Conservation (phyloP, 2,113 vertebrate species). For the Chascanopsetta lugubris region DNA sequence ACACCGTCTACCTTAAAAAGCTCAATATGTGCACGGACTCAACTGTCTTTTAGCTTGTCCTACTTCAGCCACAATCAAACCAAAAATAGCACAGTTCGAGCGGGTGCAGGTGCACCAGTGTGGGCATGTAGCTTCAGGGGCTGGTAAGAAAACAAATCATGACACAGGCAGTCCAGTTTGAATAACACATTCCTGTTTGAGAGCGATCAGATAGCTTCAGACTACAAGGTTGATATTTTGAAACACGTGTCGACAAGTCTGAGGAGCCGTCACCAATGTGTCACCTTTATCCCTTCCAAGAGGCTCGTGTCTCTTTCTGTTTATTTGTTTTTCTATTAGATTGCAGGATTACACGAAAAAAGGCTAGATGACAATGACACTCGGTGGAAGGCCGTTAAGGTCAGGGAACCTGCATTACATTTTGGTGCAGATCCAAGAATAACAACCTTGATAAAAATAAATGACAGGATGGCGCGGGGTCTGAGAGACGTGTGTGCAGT, state of each 20-base stretch:
- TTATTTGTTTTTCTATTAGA: too few species aligned
- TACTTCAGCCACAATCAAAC: constrained; percentile 21
- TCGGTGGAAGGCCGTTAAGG: too few species aligned
- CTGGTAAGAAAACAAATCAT: constrained; percentile 8
- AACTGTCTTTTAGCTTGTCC: constrained; percentile 1
- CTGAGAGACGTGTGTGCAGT: too few species aligned
- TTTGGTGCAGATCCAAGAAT: too few species aligned
- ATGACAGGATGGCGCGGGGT: too few species aligned
- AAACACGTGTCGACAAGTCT: constrained; percentile 3
- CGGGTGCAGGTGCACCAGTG: background rate
- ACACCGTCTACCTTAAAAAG: background rate
- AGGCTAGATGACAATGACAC: too few species aligned
- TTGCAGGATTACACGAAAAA: too few species aligned
- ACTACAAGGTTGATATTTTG: background rate
- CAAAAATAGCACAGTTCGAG: constrained; percentile 21
- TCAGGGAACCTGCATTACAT: too few species aligned
- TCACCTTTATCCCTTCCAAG: background rate
- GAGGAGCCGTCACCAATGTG: background rate
- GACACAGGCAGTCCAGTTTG: constrained; percentile 3
- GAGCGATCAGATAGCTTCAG: background rate
- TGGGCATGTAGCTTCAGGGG: constrained; percentile 18
- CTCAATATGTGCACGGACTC: background rate
- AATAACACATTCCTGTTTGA: background rate
- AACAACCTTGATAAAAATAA: too few species aligned
- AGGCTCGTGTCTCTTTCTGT: background rate